Base-by-base conservation (phyloP, 1,140 invertebrate species). In the Orius insidiosus region DNA sequence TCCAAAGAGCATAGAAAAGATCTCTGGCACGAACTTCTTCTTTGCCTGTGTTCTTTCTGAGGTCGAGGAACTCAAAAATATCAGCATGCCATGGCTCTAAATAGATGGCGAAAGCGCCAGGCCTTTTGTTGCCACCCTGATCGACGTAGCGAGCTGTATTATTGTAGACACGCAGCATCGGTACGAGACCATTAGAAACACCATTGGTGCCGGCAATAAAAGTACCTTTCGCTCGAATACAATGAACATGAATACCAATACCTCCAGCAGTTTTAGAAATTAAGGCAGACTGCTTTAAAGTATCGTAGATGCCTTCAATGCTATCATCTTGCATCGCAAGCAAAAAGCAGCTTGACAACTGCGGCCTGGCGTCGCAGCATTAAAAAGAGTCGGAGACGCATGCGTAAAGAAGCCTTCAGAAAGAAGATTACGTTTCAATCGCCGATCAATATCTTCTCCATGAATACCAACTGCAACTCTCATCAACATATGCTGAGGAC, bases 401-500 rank as follows among this genome's bases (percentile, higher is more conserved):
- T 99, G 95, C 1, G 90, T 98, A 59, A 98, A 98, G 70, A 85
- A 98, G 57, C 81, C 80, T 59, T 96, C 87, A 0, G 93, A 98
- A 49, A 98, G 65, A 34, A 88, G 70, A 63, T 98, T 93, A 99
- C 0, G 95, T 97, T 67, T 97, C 86, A 54, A 99, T 92, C 15
- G 80, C 92, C 76, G 69, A 53, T 94, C 84, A 46, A 98, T 85
- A 59, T 98, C 84, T 52, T 93, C 80, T 8, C 80, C 80, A 63
- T 99, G 95, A 56, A 99, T 97, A 10, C 92, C 95, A 50, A 99
- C 80, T 15, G 95, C 66, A 9, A 98, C 94, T 58, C 96, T 68
- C 95, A 99, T 99, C 38, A 98, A 64, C 92, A 99, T 92, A 50
- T 98, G 93, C 58, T 98, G 95, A 0, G 96, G 96, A 35, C 95